Conservation (phyloP, 2,113 vertebrate genomes). For the Gadus macrocephalus region DNA sequence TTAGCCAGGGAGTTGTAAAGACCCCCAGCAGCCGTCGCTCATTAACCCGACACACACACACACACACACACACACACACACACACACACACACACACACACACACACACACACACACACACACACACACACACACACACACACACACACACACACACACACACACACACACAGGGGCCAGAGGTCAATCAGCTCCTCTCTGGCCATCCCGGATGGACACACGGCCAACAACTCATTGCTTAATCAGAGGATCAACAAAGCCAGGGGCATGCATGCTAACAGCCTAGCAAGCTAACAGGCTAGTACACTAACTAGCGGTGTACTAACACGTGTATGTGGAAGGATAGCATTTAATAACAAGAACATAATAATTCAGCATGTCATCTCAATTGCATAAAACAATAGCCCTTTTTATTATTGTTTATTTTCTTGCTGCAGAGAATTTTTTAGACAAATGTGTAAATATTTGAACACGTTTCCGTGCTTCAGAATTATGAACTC, state of each 20-base stretch:
- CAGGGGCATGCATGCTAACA: too few species aligned
- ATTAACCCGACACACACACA: slow-evolving; percentile 85
- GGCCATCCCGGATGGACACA: slow-evolving; percentile 83
- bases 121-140: slow-evolving; percentile 42
- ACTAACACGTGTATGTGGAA: neutral
- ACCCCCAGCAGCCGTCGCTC: slow-evolving; percentile 87
- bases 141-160: slow-evolving; percentile 56
- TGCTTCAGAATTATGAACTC: too few species aligned
- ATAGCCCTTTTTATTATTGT: too few species aligned
- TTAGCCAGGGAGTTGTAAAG: slow-evolving; percentile 79
- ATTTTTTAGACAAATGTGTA: too few species aligned
- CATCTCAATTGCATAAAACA: too few species aligned
- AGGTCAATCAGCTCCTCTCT: slow-evolving; percentile 89
- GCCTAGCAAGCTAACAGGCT: slow-evolving; percentile 4
- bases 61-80: slow-evolving; percentile 41
- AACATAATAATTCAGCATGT: too few species aligned
- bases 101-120: slow-evolving; percentile 72
- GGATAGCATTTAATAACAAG: too few species aligned
- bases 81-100: slow-evolving; percentile 56
- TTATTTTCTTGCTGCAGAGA: too few species aligned
- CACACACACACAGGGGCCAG: slow-evolving; percentile 70
- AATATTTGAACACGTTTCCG: too few species aligned
- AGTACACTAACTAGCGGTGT: slow-evolving; percentile 22
- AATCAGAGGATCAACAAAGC: slow-evolving; percentile 64
- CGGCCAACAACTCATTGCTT: slow-evolving; percentile 70